phyloP scores from a whole-genome alignment of 2,888 invertebrate species.

The Drosophila acutilabella region DNA sequence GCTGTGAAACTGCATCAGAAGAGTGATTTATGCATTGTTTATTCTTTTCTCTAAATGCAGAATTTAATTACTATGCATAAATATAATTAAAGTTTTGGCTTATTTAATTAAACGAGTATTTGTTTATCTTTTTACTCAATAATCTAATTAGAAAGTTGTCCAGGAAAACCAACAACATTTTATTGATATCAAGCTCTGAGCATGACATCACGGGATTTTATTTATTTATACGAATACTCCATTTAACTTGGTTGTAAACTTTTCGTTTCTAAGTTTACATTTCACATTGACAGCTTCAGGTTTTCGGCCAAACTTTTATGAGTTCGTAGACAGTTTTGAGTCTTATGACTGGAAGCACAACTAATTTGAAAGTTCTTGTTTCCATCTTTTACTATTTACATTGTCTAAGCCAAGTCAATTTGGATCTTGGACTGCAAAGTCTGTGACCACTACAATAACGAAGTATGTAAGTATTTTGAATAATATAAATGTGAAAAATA shows the following conservation, averaged over 20 bases:
- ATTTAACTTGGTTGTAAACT: constrained; percentile 29
- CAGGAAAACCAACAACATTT: neutral
- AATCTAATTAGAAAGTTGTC: constrained; percentile 20
- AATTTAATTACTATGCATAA: neutral
- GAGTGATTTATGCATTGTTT: constrained; percentile 4
- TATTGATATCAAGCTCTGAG: constrained; percentile 7
- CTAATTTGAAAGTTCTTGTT: constrained; percentile 15
- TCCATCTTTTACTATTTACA: neutral
- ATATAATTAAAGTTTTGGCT: neutral
- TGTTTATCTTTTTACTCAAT: neutral
- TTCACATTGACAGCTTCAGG: constrained; percentile 6
- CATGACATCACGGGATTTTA: constrained; percentile 10
- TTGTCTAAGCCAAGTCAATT: neutral
- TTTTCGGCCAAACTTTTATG: constrained; percentile 20
- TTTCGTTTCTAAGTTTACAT: constrained; percentile 15
- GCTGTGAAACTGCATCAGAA: constrained; percentile 7
- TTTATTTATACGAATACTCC: constrained; percentile 19
- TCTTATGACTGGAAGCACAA: constrained; percentile 5
- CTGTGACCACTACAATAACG: neutral
- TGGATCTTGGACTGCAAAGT: neutral
- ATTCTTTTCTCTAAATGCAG: neutral
- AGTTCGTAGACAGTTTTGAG: constrained; percentile 17
- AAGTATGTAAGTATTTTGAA: neutral
- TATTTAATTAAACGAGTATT: neutral
- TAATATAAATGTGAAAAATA: too few relatives aligned